phyloP scores from a whole-genome alignment of 2,797 vertebrate species.

The Orientallactaga sibirica region DNA sequence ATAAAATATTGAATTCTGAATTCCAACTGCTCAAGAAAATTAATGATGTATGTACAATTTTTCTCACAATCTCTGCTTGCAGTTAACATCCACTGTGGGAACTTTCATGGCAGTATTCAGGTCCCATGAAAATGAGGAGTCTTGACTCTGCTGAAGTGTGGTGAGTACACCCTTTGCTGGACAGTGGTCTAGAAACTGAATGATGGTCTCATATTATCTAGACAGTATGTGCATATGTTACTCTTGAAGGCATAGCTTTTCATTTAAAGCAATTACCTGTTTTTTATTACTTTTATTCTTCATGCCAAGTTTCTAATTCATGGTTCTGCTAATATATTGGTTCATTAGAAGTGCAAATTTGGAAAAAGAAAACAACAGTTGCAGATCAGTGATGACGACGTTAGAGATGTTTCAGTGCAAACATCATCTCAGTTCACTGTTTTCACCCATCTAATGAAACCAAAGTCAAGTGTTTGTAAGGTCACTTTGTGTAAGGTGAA shows the following conservation, averaged over 20 bases:
- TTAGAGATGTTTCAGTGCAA: neutral
- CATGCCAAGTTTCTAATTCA: neutral
- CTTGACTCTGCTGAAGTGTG: neutral
- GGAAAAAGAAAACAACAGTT: neutral
- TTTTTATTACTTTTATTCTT: constrained; percentile 22
- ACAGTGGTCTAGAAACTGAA: neutral
- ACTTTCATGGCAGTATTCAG: neutral
- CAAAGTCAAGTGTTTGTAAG: neutral
- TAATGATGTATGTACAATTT: neutral
- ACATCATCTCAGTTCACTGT: neutral
- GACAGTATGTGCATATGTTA: neutral
- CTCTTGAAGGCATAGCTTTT: neutral
- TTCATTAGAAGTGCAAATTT: constrained; percentile 3
- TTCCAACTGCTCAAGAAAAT: neutral
- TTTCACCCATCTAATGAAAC: neutral
- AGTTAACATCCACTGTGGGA: neutral
- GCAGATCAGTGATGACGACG: neutral
- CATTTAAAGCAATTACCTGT: neutral
- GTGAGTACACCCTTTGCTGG: neutral
- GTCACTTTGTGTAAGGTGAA: neutral
- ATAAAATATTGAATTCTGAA: neutral
- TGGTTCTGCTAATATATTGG: neutral
- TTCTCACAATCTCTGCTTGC: neutral
- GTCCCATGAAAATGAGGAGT: neutral
- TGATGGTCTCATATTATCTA: neutral